A percentile compares a stretch with the other conserved stretches of the same genome.
Conservation (phyloP, 2,888 invertebrate species). For the Sepioteuthis lessoniana region DNA sequence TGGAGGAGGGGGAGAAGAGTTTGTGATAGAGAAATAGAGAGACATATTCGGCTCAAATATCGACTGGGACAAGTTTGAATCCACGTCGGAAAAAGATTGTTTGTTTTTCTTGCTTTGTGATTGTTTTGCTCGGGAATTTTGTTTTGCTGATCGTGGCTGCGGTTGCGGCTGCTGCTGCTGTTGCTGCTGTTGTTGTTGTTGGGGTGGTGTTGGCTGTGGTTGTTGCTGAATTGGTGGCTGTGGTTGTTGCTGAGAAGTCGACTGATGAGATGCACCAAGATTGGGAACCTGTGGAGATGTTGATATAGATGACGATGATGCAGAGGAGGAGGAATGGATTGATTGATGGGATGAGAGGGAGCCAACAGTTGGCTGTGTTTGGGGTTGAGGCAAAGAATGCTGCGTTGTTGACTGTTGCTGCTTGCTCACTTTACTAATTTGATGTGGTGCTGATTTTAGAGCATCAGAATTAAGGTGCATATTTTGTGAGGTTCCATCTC, state of each 20-base stretch:
- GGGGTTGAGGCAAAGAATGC: constrained; percentile 25
- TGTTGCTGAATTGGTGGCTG: constrained; percentile 50
- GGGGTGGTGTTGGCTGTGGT: constrained; percentile 50
- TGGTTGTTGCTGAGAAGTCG: neutral
- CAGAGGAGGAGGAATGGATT: neutral
- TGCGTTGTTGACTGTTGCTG: constrained; percentile 51
- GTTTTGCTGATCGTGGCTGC: constrained; percentile 55
- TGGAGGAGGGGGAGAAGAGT: constrained; percentile 55
- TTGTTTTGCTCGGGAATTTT: constrained; percentile 55
- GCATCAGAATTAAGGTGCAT: neutral
- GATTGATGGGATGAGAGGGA: constrained; percentile 38
- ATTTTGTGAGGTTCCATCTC: constrained; percentile 34
- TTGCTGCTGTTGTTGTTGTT: constrained; percentile 52
- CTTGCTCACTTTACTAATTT: neutral
- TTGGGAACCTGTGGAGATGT: constrained; percentile 1
- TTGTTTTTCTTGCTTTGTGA: constrained; percentile 60
- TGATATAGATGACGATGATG: neutral
- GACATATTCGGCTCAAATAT: constrained; percentile 68
- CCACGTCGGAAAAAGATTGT: constrained; percentile 65
- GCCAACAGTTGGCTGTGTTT: neutral
- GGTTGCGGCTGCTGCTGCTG: constrained; percentile 58
- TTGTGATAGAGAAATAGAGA: constrained; percentile 68
- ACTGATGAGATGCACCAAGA: neutral
- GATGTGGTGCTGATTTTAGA: neutral
- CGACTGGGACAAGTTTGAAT: constrained; percentile 63